Percentiles rank a stretch among this genome's conserved stretches.
phyloP scores from a whole-genome alignment of 1,140 invertebrate species.

The Brachionus sp. region DNA sequence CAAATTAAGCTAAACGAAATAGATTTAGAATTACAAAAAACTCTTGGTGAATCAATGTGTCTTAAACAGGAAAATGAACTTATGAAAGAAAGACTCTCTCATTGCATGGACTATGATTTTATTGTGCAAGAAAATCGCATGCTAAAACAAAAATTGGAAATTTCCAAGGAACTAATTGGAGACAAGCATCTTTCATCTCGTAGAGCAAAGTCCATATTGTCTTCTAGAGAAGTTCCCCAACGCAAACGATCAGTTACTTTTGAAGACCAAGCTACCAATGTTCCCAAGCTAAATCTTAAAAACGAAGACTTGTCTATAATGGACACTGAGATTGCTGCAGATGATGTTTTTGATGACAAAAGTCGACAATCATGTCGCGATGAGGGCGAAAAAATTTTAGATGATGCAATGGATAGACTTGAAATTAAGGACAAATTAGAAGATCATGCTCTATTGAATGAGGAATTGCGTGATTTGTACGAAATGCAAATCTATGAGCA shows the following conservation, averaged over 20 bases:
- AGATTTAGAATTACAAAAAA: slow-evolving; percentile 13
- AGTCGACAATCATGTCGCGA: neutral
- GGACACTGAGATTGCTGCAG: slow-evolving; percentile 17
- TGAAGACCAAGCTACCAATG: neutral
- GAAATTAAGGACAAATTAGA: slow-evolving; percentile 26
- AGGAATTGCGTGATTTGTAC: slow-evolving; percentile 21
- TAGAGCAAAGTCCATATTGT: neutral
- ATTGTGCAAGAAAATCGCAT: slow-evolving; percentile 26
- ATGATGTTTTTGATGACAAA: slow-evolving; percentile 28
- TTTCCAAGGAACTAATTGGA: slow-evolving; percentile 35
- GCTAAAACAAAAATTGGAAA: slow-evolving; percentile 33
- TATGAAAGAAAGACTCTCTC: slow-evolving; percentile 5
- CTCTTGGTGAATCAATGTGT: neutral
- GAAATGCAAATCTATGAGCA: slow-evolving; percentile 30
- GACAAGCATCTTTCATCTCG: slow-evolving; percentile 11
- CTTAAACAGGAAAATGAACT: slow-evolving; percentile 27
- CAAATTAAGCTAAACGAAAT: slow-evolving; percentile 36
- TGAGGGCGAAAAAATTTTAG: slow-evolving; percentile 28
- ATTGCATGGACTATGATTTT: slow-evolving; percentile 45
- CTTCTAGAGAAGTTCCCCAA: neutral
- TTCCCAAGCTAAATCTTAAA: slow-evolving; percentile 1
- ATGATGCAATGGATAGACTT: neutral
- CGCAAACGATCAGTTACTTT: slow-evolving; percentile 38
- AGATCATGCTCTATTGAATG: neutral
- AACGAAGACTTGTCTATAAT: neutral